phyloP scores from a whole-genome alignment of 37 sponge, comb jelly and placozoan genomes.

The Haliclona indistincta region DNA sequence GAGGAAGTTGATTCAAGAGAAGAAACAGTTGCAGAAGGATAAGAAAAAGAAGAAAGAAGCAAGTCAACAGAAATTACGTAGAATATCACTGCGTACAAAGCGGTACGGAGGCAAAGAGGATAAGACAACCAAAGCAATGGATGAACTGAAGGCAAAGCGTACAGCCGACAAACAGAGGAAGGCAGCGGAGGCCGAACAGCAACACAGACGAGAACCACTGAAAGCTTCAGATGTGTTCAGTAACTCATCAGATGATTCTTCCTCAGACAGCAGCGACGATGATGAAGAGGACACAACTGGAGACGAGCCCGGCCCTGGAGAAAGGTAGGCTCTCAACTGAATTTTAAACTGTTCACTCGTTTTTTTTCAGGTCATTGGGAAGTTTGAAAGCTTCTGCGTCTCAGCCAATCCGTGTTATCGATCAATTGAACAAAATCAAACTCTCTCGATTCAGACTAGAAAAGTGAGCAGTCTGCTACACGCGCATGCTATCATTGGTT shows the following conservation, averaged over 20 bases:
- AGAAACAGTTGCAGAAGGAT: slow-evolving; percentile 32
- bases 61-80: slow-evolving; percentile 1
- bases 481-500: slow-evolving; percentile 4
- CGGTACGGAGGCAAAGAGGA: slow-evolving; percentile 54
- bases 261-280: slow-evolving; percentile 12
- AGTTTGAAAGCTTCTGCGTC: slow-evolving; percentile 11
- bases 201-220: slow-evolving; percentile 37
- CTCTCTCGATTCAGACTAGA: slow-evolving; percentile 91
- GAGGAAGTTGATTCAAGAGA: slow-evolving; percentile 62
- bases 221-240: slow-evolving; percentile 60
- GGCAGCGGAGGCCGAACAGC: slow-evolving; percentile 37
- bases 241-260: slow-evolving; percentile 42
- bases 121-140: slow-evolving; percentile 77
- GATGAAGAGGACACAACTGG: slow-evolving; percentile 66
- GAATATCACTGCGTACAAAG: slow-evolving; percentile 34
- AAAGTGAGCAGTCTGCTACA: slow-evolving; percentile 51
- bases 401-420: slow-evolving; percentile 35
- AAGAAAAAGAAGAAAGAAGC: slow-evolving; percentile 55
- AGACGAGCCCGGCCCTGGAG: too few relatives aligned
- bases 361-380: slow-evolving; percentile 5
- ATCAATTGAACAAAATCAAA: slow-evolving; percentile 80
- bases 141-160: slow-evolving; percentile 84
- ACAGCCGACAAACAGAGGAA: slow-evolving; percentile 74
- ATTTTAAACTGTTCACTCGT: neutral
- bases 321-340: slow-evolving; percentile 12